Percentiles rank a stretch among this genome's conserved stretches.
Conservation (phyloP, 2,113 vertebrate species). For the Myotis brandtii region DNA sequence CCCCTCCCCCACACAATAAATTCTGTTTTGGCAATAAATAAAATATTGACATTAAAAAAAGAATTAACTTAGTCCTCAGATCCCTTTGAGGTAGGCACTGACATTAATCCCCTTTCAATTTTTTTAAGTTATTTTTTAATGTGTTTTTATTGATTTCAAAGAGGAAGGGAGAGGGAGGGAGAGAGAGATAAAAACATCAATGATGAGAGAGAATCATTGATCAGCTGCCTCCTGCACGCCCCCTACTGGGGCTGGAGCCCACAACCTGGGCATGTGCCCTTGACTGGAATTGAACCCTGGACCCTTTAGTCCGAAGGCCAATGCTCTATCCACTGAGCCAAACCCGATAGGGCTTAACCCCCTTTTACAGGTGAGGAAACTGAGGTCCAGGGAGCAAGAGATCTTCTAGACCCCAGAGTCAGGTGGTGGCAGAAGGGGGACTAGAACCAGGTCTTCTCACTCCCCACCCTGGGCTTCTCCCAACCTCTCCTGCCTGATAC, state of each 20-base stretch:
- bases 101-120: not conserved
- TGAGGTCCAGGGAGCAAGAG: not conserved
- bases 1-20: rapidly evolving
- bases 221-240: too few relatives aligned
- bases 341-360: too few relatives aligned
- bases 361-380: not conserved
- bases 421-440: not conserved
- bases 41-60: not conserved
- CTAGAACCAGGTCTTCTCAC: not conserved
- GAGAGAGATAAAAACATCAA: too few relatives aligned
- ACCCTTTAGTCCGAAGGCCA: too few relatives aligned
- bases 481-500: not conserved
- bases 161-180: too few relatives aligned
- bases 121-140: too few relatives aligned
- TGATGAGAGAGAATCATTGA: too few relatives aligned
- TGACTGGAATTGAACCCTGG: too few relatives aligned
- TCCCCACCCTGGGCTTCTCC: not conserved
- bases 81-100: not conserved
- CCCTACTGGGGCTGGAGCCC: too few relatives aligned
- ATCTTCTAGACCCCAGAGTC: not conserved
- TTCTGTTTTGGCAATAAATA: not conserved
- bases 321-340: too few relatives aligned
- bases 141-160: too few relatives aligned
- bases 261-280: too few relatives aligned
- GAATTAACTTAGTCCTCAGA: not conserved